Evolutionary conservation across 2,797 vertebrate genomes (phyloP).

Genomic region (Tokudaia muenninki): DNA sequence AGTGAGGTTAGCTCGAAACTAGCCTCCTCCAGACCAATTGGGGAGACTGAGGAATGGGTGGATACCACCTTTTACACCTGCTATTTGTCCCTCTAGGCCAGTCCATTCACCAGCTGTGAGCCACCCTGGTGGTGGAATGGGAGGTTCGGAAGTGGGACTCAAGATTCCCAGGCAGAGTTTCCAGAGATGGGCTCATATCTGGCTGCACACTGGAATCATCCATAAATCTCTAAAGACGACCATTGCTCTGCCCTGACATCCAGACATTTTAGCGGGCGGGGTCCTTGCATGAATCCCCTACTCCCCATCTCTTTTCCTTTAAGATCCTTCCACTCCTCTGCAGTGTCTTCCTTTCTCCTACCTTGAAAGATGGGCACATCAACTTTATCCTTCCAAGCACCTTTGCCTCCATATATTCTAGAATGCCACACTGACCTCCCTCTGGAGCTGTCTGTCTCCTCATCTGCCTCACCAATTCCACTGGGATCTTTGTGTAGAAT

Average conservation of each 20-base stretch:
- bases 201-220: not conserved
- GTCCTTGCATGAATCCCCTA: not conserved
- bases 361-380: not conserved
- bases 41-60: not conserved
- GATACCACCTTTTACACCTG: not conserved
- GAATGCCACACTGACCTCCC: not conserved
- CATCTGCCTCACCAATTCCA: accelerated
- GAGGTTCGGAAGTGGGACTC: not conserved
- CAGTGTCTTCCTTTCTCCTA: not conserved
- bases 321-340: not conserved
- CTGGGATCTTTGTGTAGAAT: not conserved
- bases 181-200: not conserved
- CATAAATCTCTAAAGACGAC: not conserved
- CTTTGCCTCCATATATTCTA: not conserved
- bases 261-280: not conserved
- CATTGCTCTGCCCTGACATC: not conserved
- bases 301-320: not conserved
- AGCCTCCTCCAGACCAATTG: not conserved
- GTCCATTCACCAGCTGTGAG: not conserved
- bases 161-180: not conserved
- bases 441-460: not conserved
- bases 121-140: not conserved
- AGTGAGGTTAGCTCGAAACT: not conserved
- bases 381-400: not conserved
- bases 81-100: not conserved